These are phyloP conservation scores for Thamnophis elegans DNA, from an alignment of 2,797 vertebrate genomes.

Conservation along the genomic window DNA sequence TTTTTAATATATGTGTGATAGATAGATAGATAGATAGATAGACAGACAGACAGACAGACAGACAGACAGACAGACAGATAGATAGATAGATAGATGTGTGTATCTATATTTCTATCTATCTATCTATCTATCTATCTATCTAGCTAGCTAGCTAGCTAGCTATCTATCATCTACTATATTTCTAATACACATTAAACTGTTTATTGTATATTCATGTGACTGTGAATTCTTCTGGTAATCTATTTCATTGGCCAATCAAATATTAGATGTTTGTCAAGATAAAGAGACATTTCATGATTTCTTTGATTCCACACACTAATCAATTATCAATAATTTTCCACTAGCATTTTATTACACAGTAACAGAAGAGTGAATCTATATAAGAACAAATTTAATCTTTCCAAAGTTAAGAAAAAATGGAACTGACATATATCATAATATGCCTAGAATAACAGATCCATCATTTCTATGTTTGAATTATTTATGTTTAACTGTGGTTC, in stretches of 20 bases:
- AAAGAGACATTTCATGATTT: conserved; percentile 36
- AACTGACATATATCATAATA: conserved; percentile 19
- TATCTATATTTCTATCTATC: too few relatives aligned
- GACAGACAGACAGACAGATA: too few relatives aligned
- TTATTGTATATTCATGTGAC: conserved; percentile 55
- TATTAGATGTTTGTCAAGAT: conserved; percentile 34
- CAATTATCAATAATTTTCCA: not conserved
- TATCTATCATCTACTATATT: not conserved
- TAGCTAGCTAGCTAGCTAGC: too few relatives aligned
- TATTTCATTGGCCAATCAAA: conserved; percentile 54
- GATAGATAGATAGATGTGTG: too few relatives aligned
- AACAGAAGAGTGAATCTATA: conserved; percentile 16
- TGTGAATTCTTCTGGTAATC: conserved; percentile 53
- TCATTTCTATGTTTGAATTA: conserved; percentile 40
- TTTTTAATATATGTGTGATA: not conserved
- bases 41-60: too few relatives aligned
- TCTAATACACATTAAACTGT: conserved; percentile 48
- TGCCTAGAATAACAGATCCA: not conserved
- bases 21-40: too few relatives aligned
- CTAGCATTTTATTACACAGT: not conserved
- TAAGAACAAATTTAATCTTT: conserved; percentile 13
- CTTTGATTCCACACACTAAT: not conserved
- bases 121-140: too few relatives aligned
- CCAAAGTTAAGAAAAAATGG: not conserved
- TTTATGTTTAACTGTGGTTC: conserved; percentile 37